Percentiles rank a stretch among this genome's conserved stretches.
These are phyloP conservation scores for Columbina picui DNA, from an alignment of 2,113 vertebrate species.

Conservation along the genomic window DNA sequence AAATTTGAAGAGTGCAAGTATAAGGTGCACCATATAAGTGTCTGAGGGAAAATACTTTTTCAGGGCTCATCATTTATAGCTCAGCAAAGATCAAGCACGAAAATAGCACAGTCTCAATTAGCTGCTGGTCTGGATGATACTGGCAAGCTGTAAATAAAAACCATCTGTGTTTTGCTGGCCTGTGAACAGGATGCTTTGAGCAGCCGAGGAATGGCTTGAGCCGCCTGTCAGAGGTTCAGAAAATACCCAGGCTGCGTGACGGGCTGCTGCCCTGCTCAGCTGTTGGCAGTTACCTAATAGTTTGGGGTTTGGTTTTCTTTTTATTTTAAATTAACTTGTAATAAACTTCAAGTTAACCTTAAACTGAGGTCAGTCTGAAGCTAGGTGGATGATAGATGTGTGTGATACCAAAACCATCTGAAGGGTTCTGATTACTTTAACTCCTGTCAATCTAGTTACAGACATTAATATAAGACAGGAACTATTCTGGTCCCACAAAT, in stretches of 20 bases:
- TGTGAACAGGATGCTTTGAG: conserved; percentile 35
- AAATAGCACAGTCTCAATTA: conserved; percentile 43
- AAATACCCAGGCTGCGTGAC: background rate
- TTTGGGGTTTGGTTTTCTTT: background rate
- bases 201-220: background rate
- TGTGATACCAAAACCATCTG: background rate
- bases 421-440: background rate
- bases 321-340: conserved; percentile 17
- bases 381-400: background rate
- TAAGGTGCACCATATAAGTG: background rate
- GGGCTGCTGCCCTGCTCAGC: conserved; percentile 31
- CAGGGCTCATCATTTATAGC: background rate
- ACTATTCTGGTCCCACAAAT: conserved; percentile 32
- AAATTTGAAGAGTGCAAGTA: background rate
- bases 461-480: background rate
- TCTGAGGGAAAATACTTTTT: background rate
- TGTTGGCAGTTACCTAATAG: conserved; percentile 16
- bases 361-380: conserved; percentile 14
- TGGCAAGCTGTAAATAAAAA: conserved; percentile 36
- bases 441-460: conserved; percentile 3
- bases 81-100: conserved; percentile 50
- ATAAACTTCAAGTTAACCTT: conserved; percentile 29
- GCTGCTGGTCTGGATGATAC: background rate
- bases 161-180: background rate
- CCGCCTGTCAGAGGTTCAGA: background rate